Evolutionary conservation across 64 coral and sea anemone species (phyloP).

Genomic region (Pocillopora damicornis): DNA sequence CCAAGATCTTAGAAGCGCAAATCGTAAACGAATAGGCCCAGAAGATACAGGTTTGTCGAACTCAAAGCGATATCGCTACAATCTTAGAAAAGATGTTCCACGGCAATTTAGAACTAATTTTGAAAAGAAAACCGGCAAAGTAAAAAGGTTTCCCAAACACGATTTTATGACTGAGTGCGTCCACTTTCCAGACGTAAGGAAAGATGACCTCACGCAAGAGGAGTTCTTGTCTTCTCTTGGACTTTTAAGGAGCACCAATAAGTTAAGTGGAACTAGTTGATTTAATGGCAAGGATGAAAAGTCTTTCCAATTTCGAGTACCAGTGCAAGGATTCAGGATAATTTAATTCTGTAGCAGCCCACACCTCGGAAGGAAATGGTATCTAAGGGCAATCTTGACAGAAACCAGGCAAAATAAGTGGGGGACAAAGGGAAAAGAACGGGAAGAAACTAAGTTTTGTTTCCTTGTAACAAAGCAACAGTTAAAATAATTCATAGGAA

Average conservation of each 20-base stretch:
- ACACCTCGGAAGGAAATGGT: too few species aligned
- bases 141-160: not conserved
- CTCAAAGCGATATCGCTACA: conserved; percentile 11
- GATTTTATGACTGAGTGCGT: not conserved
- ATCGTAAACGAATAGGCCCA: not conserved
- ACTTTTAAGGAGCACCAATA: not conserved
- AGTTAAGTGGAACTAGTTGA: not conserved
- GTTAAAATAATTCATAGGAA: too few species aligned
- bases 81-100: not conserved
- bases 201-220: not conserved
- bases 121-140: not conserved
- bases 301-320: too few species aligned
- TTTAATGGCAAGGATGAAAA: not conserved
- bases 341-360: too few species aligned
- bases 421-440: too few species aligned
- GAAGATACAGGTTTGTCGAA: not conserved
- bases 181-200: not conserved
- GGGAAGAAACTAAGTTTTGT: too few species aligned
- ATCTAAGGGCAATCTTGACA: too few species aligned
- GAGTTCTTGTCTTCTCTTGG: conserved; percentile 11
- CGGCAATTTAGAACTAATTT: not conserved
- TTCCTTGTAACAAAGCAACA: too few species aligned
- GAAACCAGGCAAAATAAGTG: too few species aligned
- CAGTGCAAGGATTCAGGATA: too few species aligned
- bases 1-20: not conserved